Base-by-base conservation (phyloP, 2,888 invertebrate species). In the Tachystola acroxantha region DNA sequence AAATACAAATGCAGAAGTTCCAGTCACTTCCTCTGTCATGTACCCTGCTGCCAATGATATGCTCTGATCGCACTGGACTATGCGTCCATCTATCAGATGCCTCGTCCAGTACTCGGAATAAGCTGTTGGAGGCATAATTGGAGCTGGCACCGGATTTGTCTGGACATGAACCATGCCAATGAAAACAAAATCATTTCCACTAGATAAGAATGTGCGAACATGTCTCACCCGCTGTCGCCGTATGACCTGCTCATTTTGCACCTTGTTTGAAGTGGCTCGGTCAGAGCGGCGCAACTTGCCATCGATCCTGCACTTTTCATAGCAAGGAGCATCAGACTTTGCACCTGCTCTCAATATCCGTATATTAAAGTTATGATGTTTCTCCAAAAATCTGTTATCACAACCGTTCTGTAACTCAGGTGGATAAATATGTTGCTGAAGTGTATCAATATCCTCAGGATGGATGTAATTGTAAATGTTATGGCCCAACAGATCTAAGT, bases 401-500 rank as follows among this genome's bases (percentile, higher is more conserved):
- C 66, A 72, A 19, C 70, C 76, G 31, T 64, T 66, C 45, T 79
- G 79, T 30, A 84, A 45, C 50, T 90, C 89, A 37, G 80, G 75
- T 26, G 90, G 90, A 51, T 89, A 89, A 57, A 95, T 88, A 60
- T 93, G 92, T 46, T 89, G 89, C 40, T 90, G 89, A 28, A 97
- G 82, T 53, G 91, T 90, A 30, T 91, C 91, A 53, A 93, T 93
- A 74, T 98, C 98, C 47, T 96, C 95, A 2, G 91, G 91, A 65
- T 94, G 93, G 27, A 95, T 90, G 73, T 95, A 94, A 60, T 93
- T 92, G 68, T 92, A 93, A 52, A 98, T 87, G 47, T 94, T 94
- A 75, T 96, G 95, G 14, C 97, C 97, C 71, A 97, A 90, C 58
- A 98, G 88, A 75, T 98, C 97, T 57, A 93, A 91, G 92, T 96